Base-by-base conservation (phyloP, 2,797 vertebrate species). In the Poecilia picta region DNA sequence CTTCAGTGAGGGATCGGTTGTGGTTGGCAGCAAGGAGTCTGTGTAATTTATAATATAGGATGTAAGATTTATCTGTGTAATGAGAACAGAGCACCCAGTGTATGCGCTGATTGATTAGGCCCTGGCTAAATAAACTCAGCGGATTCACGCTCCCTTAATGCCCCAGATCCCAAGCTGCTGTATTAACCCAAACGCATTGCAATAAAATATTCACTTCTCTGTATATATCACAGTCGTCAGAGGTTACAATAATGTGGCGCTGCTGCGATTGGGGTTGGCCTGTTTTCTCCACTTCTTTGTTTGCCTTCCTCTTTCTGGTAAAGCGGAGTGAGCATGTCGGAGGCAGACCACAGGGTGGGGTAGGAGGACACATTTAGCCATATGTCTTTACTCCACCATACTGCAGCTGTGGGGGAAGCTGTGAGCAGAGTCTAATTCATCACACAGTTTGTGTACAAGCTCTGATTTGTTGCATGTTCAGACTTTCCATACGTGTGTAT, bases 321-420 rank as follows among this genome's bases (percentile, higher is more conserved):
- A 57, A 81, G 79, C 77, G 75, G 80, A 74, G 11, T 46, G 81
- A 95, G 94, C 95, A 95, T 97, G 95, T 93, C 96, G 94, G 89
- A 87, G 87, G 95, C 91, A 96, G 96, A 96, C 97, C 97, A 97
- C 97, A 97, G 96, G 97, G 97, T 97, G 97, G 97, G 95, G 97
- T 96, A 96, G 96, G 94, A 98, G 96, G 89, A 96, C 95, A 85
- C 96, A 89, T 92, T 92, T 90, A 91, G 81, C 91, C 89, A 89
- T 92, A 91, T 91, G 91, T 92, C 90, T 87, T 86, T 82, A 82
- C 84, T 89, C 89, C 84, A 88, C 87, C 85, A 72, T 83, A 83
- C 82, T 85, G 83, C 82, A 84, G 84, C 84, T 76, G 45, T 79
- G 55, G 77, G 73, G 75, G 79, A 79, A 77, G 81, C 75, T 75